Evolutionary conservation across 2,888 invertebrate species (phyloP), one percentile per base, ranked within the genome.

Genomic region (Drosophila parthenogenetica): DNA sequence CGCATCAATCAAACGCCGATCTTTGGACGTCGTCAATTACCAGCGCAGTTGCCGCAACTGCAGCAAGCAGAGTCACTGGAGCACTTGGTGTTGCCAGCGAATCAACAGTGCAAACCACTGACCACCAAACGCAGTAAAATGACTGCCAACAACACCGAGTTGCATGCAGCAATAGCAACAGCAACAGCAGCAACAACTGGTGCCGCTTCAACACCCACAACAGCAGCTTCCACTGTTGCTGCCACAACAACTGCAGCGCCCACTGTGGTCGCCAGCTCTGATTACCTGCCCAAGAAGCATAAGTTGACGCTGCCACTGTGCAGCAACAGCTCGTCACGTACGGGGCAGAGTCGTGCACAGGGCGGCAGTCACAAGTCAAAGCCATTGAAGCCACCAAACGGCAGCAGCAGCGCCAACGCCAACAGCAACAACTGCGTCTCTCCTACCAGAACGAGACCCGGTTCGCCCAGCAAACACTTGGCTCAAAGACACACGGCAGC

Each of bases 1-100:
- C 90, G 92, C 51, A 88, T 92, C n/a, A 91, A 92, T 79, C 92
- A 92, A 59, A 92, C 92, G 7, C 92, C 92, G 0, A 91, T 92
- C 25, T 92, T 92, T 66, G 92, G 91, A 0, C 77, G 92, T 1
- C 89, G 90, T 3, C 79, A 81, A 17, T 61, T 83, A 25, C 67
- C 87, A 10, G n/a, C 46, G 35, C 53, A 22, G 1, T 3, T 29
- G 5, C 59, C 64, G 0, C 80, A 85, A 29, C 79, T 90, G 48
- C 79, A 81, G 29, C 92, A 92, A 14, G 90, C 92, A 0, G 92
- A 92, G 43, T 90, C 90, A 0, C 48, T 90, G 62, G 92, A 92
- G 65, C 87, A 92, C 79, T 66, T 92, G 29, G 29, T 29, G 8
- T 8, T 29, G 29, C 29, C 29, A 29, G 29, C 29, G 29, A 29